Percentiles rank a stretch among this genome's conserved stretches.
phyloP scores from a whole-genome alignment of 2,888 invertebrate genomes.

The Plusia festucae region DNA sequence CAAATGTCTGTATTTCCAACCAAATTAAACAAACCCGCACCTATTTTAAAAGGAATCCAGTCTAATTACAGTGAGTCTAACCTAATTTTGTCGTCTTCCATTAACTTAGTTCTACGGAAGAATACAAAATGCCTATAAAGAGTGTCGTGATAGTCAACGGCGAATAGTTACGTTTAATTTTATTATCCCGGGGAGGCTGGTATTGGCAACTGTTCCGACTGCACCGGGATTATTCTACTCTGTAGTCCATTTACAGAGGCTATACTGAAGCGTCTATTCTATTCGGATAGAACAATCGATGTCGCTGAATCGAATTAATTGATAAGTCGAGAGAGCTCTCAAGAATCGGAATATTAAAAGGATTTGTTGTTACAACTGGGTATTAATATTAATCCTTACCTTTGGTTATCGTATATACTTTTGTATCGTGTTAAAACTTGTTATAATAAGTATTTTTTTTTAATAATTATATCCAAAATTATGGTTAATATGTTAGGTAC shows the following conservation, averaged over 20 bases:
- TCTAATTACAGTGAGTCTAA: conserved; percentile 43
- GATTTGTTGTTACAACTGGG: not conserved
- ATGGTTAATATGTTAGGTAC: too few species aligned
- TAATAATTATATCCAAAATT: too few species aligned
- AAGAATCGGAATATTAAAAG: conserved; percentile 10
- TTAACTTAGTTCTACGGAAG: conserved; percentile 47
- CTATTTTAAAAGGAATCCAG: conserved; percentile 22
- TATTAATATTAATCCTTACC: too few species aligned
- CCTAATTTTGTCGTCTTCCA: conserved; percentile 38
- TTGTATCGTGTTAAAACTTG: too few species aligned
- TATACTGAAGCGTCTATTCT: conserved; percentile 28
- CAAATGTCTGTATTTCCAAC: not conserved
- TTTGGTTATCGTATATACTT: too few species aligned
- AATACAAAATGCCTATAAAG: conserved; percentile 51
- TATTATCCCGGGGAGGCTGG: conserved; percentile 49
- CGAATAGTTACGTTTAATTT: conserved; percentile 58
- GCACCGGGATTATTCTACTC: conserved; percentile 45
- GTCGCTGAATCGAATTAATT: conserved; percentile 26
- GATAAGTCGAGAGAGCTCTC: conserved; percentile 18
- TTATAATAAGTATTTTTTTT: too few species aligned
- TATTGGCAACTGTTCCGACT: conserved; percentile 49
- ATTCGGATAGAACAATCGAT: conserved; percentile 20
- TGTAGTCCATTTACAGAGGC: conserved; percentile 45
- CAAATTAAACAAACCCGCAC: conserved; percentile 20
- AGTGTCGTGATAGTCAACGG: conserved; percentile 40